These are phyloP conservation scores for Oreohelix idahoensis DNA, from an alignment of 1,140 invertebrate species.

Conservation along the genomic window DNA sequence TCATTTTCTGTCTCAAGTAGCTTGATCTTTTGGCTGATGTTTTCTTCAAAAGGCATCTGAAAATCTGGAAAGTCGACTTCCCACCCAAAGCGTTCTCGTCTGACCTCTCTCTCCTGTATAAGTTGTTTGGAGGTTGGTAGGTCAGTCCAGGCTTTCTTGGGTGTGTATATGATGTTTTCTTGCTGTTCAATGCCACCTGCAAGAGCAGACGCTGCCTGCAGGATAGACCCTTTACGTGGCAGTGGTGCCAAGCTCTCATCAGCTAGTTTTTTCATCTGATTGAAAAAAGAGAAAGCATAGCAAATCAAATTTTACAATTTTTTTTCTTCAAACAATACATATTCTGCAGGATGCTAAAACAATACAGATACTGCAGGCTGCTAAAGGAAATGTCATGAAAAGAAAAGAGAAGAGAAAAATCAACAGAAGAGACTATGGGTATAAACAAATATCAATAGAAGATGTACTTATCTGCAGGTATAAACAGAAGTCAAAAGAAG, in stretches of 20 bases:
- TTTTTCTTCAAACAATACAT: no score
- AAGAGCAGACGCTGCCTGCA: constrained; percentile 68
- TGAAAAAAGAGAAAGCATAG: no score
- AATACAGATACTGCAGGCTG: no score
- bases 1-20: constrained; percentile 57
- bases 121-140: constrained; percentile 68
- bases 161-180: constrained; percentile 70
- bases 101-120: constrained; percentile 57
- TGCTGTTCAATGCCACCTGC: constrained; percentile 67
- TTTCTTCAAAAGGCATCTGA: constrained; percentile 73
- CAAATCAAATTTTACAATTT: no score
- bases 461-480: no score
- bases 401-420: no score
- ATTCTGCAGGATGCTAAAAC: no score
- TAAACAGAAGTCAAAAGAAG: no score
- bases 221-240: constrained; percentile 67
- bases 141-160: constrained; percentile 69
- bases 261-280: not conserved
- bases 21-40: constrained; percentile 60
- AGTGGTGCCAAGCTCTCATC: constrained; percentile 41
- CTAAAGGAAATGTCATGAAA: no score
- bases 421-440: no score
- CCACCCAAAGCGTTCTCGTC: constrained; percentile 69
- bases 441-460: no score
- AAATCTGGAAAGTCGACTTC: constrained; percentile 74